A percentile compares a stretch with the other conserved stretches of the same genome.
These are phyloP conservation scores for Steinernema hermaphroditum DNA, from an alignment of 2,888 invertebrate species.

Conservation along the genomic window DNA sequence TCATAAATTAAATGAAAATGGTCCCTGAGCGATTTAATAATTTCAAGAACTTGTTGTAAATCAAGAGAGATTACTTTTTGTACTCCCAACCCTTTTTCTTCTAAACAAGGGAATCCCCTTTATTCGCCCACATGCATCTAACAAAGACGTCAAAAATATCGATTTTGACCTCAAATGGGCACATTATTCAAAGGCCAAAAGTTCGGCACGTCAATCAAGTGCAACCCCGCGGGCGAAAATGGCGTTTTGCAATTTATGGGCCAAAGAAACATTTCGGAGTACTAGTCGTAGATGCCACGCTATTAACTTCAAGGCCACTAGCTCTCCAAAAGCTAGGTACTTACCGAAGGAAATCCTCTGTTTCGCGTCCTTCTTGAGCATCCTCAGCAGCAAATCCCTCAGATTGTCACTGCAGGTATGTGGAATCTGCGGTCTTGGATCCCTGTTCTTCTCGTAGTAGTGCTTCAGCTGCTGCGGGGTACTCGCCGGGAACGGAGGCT, in stretches of 20 bases:
- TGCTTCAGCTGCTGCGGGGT: constrained; percentile 95
- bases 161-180: background rate
- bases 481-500: constrained; percentile 91
- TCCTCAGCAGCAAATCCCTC: constrained; percentile 78
- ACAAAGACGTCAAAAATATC: background rate
- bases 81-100: background rate
- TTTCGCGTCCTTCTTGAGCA: constrained; percentile 84
- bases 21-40: too few species aligned
- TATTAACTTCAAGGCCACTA: too few species aligned
- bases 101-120: background rate
- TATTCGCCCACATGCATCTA: too few species aligned
- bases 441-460: constrained; percentile 87
- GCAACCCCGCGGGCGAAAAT: background rate
- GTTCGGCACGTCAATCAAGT: background rate
- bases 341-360: constrained; percentile 89
- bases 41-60: too few species aligned
- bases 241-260: background rate
- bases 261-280: too few species aligned
- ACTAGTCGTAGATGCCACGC: too few species aligned
- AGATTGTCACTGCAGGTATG: constrained; percentile 87
- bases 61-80: too few species aligned
- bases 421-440: constrained; percentile 76
- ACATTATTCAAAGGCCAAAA: background rate
- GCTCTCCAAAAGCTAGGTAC: constrained; percentile 39
- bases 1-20: too few species aligned